A percentile compares a stretch with the other conserved stretches of the same genome.
phyloP scores from a whole-genome alignment of 2,797 vertebrate genomes.

The Gobionotothen gibberifrons region DNA sequence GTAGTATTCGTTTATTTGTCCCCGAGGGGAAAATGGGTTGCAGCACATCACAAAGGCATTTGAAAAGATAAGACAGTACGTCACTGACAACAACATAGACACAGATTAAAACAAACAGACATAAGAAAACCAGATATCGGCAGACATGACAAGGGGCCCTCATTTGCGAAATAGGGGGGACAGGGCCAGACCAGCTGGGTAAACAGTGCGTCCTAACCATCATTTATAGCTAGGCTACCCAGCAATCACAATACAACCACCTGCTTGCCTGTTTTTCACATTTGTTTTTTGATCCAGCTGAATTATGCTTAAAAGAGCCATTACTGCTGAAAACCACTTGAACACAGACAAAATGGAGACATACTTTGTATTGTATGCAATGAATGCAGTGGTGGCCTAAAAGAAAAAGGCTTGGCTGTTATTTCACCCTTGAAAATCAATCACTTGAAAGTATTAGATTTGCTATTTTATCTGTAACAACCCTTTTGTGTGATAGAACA shows the following conservation, averaged over 20 bases:
- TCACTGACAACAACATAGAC: too few relatives aligned
- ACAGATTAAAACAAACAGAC: too few relatives aligned
- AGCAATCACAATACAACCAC: conserved; percentile 45
- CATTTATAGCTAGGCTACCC: conserved; percentile 42
- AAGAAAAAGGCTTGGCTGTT: conserved; percentile 1
- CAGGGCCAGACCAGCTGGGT: too few relatives aligned
- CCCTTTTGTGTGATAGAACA: neutral
- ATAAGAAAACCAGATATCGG: too few relatives aligned
- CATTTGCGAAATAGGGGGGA: too few relatives aligned
- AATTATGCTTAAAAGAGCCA: conserved; percentile 35
- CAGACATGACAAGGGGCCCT: too few relatives aligned
- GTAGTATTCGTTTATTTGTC: too few relatives aligned
- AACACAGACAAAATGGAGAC: conserved; percentile 34
- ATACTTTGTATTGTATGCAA: conserved; percentile 14
- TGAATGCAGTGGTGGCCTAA: neutral
- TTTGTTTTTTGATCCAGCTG: conserved; percentile 14
- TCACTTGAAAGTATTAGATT: conserved; percentile 23
- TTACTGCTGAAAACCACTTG: conserved; percentile 41
- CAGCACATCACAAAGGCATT: too few relatives aligned
- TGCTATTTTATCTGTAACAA: conserved; percentile 6
- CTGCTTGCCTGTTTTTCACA: conserved; percentile 12
- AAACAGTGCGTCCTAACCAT: too few relatives aligned
- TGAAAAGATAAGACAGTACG: too few relatives aligned
- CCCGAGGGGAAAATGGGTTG: too few relatives aligned
- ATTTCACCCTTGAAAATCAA: conserved; percentile 18